Evolutionary conservation across 2,888 invertebrate genomes (phyloP), one percentile per base, ranked within the genome.

Genomic region (Drosophila maculinotata): DNA sequence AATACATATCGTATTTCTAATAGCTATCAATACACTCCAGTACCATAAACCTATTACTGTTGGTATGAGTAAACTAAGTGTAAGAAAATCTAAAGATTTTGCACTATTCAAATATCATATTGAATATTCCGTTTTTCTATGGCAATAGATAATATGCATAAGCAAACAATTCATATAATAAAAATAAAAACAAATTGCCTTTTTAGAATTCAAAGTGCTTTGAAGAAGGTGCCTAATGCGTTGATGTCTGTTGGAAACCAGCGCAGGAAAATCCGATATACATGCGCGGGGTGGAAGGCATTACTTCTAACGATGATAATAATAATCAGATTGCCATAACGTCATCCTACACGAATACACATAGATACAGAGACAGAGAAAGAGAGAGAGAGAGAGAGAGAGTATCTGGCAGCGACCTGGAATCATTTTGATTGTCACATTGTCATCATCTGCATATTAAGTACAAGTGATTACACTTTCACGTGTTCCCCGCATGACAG

Each of bases 341-440:
- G 56, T 52, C 72, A 67, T 65, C 66, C 63, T 31, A 39, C 25
- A 31, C 38, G 25, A 45, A 35, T 30, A 23, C 25, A 33, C 12
- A 45, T 14, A n/a, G 1, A 39, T 2, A 26, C 6, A 39, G 10
- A 56, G n/a, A 42, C 1, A 9, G 17, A 2, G n/a, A 36, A 4
- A 20, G 17, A 8, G 36, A 3, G 31, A 23, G 53, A 42, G 25
- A 31, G 31, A 20, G 12, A 10, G 25, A 25, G 17, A 20, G 41
- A 20, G 44, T 56, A 39, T 42, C 35, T 53, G n/a, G 12, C 60
- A 69, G 67, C 80, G 77, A 77, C 80, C 71, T 81, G 81, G 81
- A 86, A 86, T 83, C 81, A 75, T 77, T 83, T 86, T 86, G 81
- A 81, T 81, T 81, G 87, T 86, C 84, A 81, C 81, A 86, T 83